Percentiles rank a stretch among this genome's conserved stretches.
phyloP scores from a whole-genome alignment of 2,888 invertebrate genomes.

The Sesia bembeciformis region DNA sequence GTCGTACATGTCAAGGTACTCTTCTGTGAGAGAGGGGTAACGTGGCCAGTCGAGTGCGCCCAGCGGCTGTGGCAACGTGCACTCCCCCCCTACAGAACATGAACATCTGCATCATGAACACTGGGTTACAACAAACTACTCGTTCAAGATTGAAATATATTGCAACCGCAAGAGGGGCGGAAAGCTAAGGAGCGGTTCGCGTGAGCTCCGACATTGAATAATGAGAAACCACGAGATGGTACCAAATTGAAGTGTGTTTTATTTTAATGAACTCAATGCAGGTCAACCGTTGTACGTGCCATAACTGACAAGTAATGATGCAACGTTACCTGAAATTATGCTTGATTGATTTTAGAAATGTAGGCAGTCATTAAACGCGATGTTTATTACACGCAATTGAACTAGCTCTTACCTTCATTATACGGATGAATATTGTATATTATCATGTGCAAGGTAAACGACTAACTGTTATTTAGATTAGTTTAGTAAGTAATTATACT shows the following conservation, averaged over 20 bases:
- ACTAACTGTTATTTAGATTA: constrained; percentile 32
- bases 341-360: constrained; percentile 46
- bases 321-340: constrained; percentile 34
- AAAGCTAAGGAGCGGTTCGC: constrained; percentile 44
- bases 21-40: no score
- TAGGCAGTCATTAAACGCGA: constrained; percentile 30
- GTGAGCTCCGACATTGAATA: constrained; percentile 56
- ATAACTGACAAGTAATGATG: constrained; percentile 32
- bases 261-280: constrained; percentile 50
- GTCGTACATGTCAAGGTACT: no score
- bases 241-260: constrained; percentile 52
- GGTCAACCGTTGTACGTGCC: constrained; percentile 44
- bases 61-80: no score
- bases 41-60: no score
- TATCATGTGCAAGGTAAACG: constrained; percentile 2
- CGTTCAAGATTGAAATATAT: no score
- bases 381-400: constrained; percentile 3
- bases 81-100: no score
- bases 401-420: background rate
- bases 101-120: no score
- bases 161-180: constrained; percentile 13
- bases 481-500: background rate
- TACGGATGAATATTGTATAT: background rate
- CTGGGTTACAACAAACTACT: no score
- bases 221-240: constrained; percentile 46